Evolutionary conservation across 2,113 vertebrate genomes (phyloP), one percentile per base, ranked within the genome.

Genomic region (Triplophysa rosa): DNA sequence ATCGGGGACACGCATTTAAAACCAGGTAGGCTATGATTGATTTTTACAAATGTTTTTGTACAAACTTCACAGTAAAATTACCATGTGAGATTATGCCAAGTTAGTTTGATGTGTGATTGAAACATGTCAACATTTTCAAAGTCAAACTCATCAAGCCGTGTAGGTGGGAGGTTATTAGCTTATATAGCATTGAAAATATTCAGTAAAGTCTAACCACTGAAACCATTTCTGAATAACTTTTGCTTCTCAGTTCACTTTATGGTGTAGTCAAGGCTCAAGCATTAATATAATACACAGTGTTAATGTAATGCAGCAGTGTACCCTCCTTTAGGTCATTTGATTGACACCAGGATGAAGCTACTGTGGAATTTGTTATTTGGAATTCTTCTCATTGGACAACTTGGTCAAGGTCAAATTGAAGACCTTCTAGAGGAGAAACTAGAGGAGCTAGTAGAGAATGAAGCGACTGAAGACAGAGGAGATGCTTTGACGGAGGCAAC

Each of bases 261-360:
- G 49, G 13, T 52, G 13, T 52, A 52, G 14, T 17, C 3, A 19
- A 16, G 5, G 5, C 14, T 52, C 49, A 52, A 52, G 16, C 13
- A 6, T 17, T 6, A 4, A 52, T 5, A 52, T 52, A 16, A 16
- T 2, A 52, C 14, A 17, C 16, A 16, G 49, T 52, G 49, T 17
- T 16, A 52, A 5, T 52, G 14, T 52, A 11, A 12, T 45, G 2
- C 42, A 12, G 1, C 0, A 52, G 14, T 21, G 5, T 58, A 21
- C 17, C 8, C 54, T 58, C 16, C 19, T 10, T 58, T 58, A 8
- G 6, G 49, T 19, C 13, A 45, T 29, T 69, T 16, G n/a, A 45
- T 62, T 67, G 8, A 17, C 58, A 42, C 47, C 8, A 88, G 0
- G 3, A 93, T 93, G 93, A 85, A 78, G 21, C 42, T 62, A 66